These are phyloP conservation scores for Nemotelus pantherinus DNA, from an alignment of 2,888 invertebrate species.

Conservation along the genomic window DNA sequence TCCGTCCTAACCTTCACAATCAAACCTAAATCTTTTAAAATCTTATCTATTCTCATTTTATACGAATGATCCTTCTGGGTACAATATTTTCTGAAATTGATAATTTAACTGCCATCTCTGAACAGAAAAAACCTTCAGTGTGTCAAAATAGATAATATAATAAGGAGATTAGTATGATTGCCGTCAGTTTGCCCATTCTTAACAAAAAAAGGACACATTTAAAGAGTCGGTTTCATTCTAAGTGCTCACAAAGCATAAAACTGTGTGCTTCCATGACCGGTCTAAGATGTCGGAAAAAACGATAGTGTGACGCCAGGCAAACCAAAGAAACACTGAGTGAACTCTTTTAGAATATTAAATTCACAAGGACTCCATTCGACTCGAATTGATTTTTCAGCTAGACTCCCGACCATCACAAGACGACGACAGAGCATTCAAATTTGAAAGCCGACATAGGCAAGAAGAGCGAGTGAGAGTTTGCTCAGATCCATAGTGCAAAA, in stretches of 20 bases:
- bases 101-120: not conserved
- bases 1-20: no score
- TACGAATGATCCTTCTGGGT: no score
- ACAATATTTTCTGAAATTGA: no score
- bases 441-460: no score
- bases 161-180: constrained; percentile 20
- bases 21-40: no score
- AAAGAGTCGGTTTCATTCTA: not conserved
- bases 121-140: not conserved
- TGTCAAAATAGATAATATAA: constrained; percentile 35
- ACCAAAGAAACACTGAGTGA: not conserved
- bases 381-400: not conserved
- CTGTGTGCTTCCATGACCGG: not conserved
- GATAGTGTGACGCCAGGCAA: not conserved
- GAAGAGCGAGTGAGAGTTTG: no score
- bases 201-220: not conserved
- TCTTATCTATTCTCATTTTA: no score
- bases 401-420: no score
- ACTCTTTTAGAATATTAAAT: constrained; percentile 18
- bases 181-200: not conserved
- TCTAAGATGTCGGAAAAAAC: no score
- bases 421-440: no score
- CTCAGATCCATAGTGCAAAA: no score
- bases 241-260: constrained; percentile 3
- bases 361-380: not conserved